phyloP scores from a whole-genome alignment of 2,113 vertebrate species.

The Mustelus asterias region DNA sequence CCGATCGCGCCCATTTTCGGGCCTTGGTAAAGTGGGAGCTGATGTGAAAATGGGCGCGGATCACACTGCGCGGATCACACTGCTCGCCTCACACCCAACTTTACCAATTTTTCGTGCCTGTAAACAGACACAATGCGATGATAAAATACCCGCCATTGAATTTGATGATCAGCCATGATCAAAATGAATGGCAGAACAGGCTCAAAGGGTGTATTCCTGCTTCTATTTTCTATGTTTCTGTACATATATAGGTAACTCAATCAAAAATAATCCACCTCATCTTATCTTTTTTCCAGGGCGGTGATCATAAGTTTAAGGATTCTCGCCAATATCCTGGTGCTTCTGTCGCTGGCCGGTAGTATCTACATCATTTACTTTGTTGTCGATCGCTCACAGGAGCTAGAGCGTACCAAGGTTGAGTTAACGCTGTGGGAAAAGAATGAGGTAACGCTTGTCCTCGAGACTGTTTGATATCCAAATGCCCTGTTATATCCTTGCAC shows the following conservation, averaged over 20 bases:
- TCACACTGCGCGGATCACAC: too few species aligned
- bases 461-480: accelerated
- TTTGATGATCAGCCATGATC: too few species aligned
- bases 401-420: slow-evolving; percentile 79
- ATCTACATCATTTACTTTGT: slow-evolving; percentile 99
- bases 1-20: too few species aligned
- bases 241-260: not conserved
- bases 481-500: not conserved
- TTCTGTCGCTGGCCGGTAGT: slow-evolving; percentile 90
- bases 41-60: too few species aligned
- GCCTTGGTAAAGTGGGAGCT: too few species aligned
- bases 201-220: too few species aligned
- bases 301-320: slow-evolving; percentile 86
- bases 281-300: slow-evolving; percentile 56
- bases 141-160: too few species aligned
- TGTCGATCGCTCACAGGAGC: slow-evolving; percentile 87
- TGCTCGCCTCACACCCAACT: too few species aligned
- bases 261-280: not conserved
- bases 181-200: too few species aligned
- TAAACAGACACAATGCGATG: too few species aligned
- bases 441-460: slow-evolving; percentile 62
- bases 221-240: too few species aligned
- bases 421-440: slow-evolving; percentile 96
- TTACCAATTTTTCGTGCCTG: too few species aligned
- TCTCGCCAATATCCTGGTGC: slow-evolving; percentile 86